These are phyloP conservation scores for Xylota sylvarum DNA, from an alignment of 2,888 invertebrate species.

Conservation along the genomic window DNA sequence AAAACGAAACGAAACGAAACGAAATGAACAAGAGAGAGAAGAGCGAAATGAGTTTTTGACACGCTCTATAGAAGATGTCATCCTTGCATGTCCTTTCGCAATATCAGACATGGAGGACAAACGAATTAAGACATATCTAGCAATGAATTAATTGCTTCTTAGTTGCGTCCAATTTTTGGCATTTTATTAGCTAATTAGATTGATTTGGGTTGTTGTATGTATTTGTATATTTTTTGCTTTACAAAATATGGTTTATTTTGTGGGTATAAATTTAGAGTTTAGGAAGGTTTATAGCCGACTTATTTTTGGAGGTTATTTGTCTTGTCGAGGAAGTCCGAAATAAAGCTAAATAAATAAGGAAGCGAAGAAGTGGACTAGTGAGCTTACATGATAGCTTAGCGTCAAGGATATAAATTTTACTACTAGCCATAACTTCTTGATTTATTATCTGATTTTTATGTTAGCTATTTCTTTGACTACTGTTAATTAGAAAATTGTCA, in stretches of 20 bases:
- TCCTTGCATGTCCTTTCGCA: conserved; percentile 67
- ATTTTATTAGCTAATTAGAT: conserved; percentile 76
- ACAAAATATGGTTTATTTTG: conserved; percentile 9
- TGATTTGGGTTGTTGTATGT: conserved; percentile 55
- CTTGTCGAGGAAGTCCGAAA: neutral
- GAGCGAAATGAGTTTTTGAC: conserved; percentile 67
- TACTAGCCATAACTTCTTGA: neutral
- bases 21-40: neutral
- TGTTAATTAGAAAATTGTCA: too few species aligned
- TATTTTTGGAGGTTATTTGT: neutral
- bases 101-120: conserved; percentile 55
- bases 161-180: conserved; percentile 70
- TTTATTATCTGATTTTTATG: neutral
- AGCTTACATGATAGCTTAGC: neutral
- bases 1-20: neutral
- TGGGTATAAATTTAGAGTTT: conserved; percentile 1
- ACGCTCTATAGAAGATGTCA: conserved; percentile 66
- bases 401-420: neutral
- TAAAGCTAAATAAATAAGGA: neutral
- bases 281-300: neutral
- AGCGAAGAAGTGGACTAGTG: neutral
- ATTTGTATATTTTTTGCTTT: neutral
- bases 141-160: conserved; percentile 69
- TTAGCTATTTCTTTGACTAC: too few species aligned
- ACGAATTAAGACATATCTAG: conserved; percentile 72